Evolutionary conservation across 2,888 invertebrate genomes (phyloP).

Genomic region (Deroplatys truncata): DNA sequence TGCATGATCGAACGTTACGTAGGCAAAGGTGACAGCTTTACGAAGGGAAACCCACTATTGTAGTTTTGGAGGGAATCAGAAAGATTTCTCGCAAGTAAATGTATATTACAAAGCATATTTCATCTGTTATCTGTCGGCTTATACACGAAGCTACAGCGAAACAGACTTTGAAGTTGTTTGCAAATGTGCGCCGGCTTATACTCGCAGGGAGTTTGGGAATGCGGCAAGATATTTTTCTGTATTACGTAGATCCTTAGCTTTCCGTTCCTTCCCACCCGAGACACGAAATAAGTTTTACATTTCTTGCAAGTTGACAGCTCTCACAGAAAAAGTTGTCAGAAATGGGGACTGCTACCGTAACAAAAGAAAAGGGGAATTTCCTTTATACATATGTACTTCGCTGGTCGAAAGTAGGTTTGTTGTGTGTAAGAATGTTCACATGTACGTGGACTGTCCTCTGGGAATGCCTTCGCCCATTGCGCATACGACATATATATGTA

Average conservation of each 20-base stretch:
- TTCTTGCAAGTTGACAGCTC: conserved; percentile 1
- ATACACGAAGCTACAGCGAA: neutral
- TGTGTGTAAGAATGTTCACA: neutral
- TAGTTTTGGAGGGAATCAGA: no score
- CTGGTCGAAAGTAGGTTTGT: neutral
- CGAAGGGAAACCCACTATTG: no score
- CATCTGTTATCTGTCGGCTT: no score
- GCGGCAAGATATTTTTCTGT: neutral
- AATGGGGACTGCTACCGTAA: neutral
- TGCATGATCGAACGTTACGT: no score
- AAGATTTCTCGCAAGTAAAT: no score
- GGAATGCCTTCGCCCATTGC: neutral
- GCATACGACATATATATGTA: neutral
- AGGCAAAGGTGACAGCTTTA: no score
- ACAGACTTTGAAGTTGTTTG: neutral
- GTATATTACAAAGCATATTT: no score
- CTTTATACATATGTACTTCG: neutral
- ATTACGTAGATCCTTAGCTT: neutral
- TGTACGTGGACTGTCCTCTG: neutral
- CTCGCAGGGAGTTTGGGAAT: neutral
- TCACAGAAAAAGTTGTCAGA: neutral
- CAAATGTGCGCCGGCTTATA: neutral
- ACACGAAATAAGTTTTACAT: conserved; percentile 3
- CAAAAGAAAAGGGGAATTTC: neutral
- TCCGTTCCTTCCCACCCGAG: neutral